Conservation (phyloP, 1,140 invertebrate genomes). For the Leptoteleia sp. region DNA sequence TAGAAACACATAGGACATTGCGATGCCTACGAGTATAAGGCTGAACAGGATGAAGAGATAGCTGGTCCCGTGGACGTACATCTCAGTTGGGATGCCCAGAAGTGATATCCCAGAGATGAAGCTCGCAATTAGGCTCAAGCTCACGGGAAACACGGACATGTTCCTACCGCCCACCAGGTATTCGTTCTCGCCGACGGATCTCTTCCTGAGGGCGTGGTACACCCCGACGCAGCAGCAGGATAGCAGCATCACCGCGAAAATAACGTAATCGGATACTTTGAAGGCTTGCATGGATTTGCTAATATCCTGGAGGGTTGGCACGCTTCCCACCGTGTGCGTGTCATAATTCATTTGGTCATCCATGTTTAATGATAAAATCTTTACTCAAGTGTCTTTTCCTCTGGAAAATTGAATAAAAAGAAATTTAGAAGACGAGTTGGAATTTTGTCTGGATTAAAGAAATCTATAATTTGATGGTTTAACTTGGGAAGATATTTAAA, state of each 20-base stretch:
- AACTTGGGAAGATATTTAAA: too few relatives aligned
- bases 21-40: constrained; percentile 84
- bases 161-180: constrained; percentile 92
- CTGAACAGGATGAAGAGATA: constrained; percentile 85
- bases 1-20: constrained; percentile 86
- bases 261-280: constrained; percentile 85
- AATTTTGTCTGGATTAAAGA: too few relatives aligned
- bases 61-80: constrained; percentile 90
- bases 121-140: constrained; percentile 91
- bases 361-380: constrained; percentile 51
- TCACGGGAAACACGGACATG: constrained; percentile 90
- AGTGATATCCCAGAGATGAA: constrained; percentile 84
- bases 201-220: constrained; percentile 88
- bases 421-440: too few relatives aligned
- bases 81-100: constrained; percentile 90
- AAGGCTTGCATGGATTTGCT: constrained; percentile 84
- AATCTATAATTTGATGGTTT: too few relatives aligned
- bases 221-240: constrained; percentile 88
- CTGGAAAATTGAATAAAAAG: too few relatives aligned
- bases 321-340: constrained; percentile 80
- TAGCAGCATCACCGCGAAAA: constrained; percentile 87
- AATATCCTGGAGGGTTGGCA: too few relatives aligned
- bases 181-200: constrained; percentile 85
- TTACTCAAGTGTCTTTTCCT: constrained; percentile 54
- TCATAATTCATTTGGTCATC: constrained; percentile 38